phyloP scores from a whole-genome alignment of 2,888 invertebrate genomes.

The Luffia ferchaultella region DNA sequence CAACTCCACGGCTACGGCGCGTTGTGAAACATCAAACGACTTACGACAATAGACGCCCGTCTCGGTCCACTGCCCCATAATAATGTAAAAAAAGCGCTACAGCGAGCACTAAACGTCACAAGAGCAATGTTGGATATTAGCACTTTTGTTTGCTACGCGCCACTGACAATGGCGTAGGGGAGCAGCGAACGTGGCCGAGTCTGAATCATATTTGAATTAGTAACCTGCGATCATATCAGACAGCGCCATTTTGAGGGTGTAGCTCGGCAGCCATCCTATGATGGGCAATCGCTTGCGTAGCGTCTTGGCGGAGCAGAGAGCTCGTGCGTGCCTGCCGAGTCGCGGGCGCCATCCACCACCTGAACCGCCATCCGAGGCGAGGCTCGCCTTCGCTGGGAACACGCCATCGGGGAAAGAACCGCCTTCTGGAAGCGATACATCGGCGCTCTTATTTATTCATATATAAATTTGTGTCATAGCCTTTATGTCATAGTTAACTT shows the following conservation, averaged over 20 bases:
- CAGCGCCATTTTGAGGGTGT: constrained; percentile 70
- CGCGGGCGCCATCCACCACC: constrained; percentile 31
- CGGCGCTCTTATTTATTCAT: no score
- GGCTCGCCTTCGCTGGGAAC: constrained; percentile 22
- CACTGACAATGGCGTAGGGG: neutral
- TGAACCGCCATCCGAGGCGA: neutral
- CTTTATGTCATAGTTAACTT: no score
- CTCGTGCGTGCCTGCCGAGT: constrained; percentile 47
- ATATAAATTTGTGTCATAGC: no score
- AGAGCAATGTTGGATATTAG: no score
- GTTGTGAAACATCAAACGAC: no score
- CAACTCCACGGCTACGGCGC: no score
- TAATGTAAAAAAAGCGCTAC: no score
- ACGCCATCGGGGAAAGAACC: constrained; percentile 16
- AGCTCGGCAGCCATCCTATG: constrained; percentile 73
- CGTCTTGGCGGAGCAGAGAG: constrained; percentile 68
- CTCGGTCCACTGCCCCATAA: no score
- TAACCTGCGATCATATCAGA: constrained; percentile 81
- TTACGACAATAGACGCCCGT: no score
- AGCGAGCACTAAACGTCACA: no score
- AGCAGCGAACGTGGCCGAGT: neutral
- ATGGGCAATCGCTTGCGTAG: constrained; percentile 72
- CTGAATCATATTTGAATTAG: no score
- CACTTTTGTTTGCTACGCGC: no score
- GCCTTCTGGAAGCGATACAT: constrained; percentile 10